phyloP scores from a whole-genome alignment of 2,888 invertebrate genomes.

The Amphipyra berbera region DNA sequence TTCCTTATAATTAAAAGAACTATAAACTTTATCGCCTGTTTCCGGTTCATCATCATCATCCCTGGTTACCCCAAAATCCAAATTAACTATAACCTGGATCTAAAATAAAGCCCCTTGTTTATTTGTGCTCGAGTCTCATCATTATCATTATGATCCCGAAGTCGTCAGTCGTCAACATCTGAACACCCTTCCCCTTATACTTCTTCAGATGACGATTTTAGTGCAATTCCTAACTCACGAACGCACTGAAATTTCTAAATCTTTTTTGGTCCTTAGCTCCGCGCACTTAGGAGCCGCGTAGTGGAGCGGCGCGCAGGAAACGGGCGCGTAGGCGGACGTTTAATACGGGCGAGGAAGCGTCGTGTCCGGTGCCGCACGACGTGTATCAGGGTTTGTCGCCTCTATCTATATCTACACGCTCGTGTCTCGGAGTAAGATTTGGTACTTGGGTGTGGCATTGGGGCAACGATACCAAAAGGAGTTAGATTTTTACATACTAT shows the following conservation, averaged over 20 bases:
- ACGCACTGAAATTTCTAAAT: not conserved
- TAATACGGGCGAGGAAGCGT: constrained; percentile 63
- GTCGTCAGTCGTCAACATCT: not conserved
- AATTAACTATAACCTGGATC: too few species aligned
- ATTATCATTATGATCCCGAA: too few species aligned
- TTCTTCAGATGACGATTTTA: too few species aligned
- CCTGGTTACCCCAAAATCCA: too few species aligned
- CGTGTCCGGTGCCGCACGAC: constrained; percentile 57
- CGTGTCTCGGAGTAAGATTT: constrained; percentile 22
- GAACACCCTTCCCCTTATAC: not conserved
- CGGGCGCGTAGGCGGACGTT: constrained; percentile 62
- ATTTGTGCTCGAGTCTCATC: too few species aligned
- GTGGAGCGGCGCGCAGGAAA: constrained; percentile 52
- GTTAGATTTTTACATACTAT: constrained; percentile 10
- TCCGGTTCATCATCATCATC: not conserved
- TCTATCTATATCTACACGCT: constrained; percentile 38
- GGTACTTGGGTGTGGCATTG: constrained; percentile 34
- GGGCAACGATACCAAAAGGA: constrained; percentile 11
- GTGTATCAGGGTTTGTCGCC: constrained; percentile 52
- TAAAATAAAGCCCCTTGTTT: too few species aligned
- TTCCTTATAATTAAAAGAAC: constrained; percentile 2
- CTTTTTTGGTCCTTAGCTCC: constrained; percentile 25
- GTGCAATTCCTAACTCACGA: too few species aligned
- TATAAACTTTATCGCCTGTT: constrained; percentile 1
- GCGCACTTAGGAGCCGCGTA: constrained; percentile 48